phyloP scores from a whole-genome alignment of 2,113 vertebrate genomes.

The Thymallus thymallus region DNA sequence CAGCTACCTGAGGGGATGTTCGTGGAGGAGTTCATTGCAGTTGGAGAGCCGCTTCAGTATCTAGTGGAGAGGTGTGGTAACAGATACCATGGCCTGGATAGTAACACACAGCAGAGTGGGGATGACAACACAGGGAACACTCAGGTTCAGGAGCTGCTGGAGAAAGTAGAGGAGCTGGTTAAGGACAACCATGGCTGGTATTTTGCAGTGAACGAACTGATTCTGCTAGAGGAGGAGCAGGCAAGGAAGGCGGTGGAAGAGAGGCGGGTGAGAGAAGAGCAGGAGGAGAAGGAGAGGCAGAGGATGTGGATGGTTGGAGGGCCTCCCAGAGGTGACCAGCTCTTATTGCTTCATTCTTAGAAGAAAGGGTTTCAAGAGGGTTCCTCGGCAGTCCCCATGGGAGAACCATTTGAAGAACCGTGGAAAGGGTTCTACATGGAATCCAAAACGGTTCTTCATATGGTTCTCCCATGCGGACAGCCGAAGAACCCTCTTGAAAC shows the following conservation, averaged over 20 bases:
- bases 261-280: constrained; percentile 68
- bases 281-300: constrained; percentile 65
- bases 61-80: constrained; percentile 64
- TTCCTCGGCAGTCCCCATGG: too few species aligned
- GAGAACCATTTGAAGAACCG: background rate
- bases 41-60: constrained; percentile 72
- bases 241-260: constrained; percentile 67
- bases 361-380: too few species aligned
- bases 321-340: constrained; percentile 71
- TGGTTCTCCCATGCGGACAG: too few species aligned
- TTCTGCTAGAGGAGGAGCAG: constrained; percentile 65
- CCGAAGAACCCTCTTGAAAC: too few species aligned
- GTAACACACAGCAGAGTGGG: constrained; percentile 57
- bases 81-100: constrained; percentile 74
- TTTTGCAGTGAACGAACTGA: constrained; percentile 75
- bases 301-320: constrained; percentile 74
- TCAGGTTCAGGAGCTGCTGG: constrained; percentile 73
- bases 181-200: constrained; percentile 77
- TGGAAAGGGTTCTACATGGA: too few species aligned
- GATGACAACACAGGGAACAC: constrained; percentile 70
- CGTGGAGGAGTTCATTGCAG: constrained; percentile 72
- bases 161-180: constrained; percentile 75
- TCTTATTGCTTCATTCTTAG: background rate
- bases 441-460: background rate
- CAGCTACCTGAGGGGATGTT: constrained; percentile 64